Evolutionary conservation across 2,113 vertebrate species (phyloP), one percentile per base, ranked within the genome.

Genomic region (Malurus melanocephalus): DNA sequence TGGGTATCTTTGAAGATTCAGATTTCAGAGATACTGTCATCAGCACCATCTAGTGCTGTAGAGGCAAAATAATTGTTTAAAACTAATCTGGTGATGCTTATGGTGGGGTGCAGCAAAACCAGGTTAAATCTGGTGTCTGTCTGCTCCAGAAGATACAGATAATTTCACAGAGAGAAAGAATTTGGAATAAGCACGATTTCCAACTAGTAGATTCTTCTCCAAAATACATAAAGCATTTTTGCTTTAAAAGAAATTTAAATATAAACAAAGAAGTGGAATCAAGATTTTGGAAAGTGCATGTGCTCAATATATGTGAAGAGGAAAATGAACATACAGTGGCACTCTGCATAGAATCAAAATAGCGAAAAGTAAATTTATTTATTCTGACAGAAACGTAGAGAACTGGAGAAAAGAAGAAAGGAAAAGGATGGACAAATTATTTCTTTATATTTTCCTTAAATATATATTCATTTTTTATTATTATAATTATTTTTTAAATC

Each of bases 21-120:
- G 52, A 48, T 45, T 61, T 40, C 60, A 80, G 85, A 89, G 82
- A 56, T 45, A 48, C 74, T 94, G 89, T 69, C 93, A 87, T 94
- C 93, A 96, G 94, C 93, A 96, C 94, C 94, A 95, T 88, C 91
- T 96, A 96, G 94, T 94, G 94, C 93, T 93, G 72, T 4, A 6
- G 67, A 91, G 72, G 88, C 68, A 89, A 88, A 93, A 94, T n/a
- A 52, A 89, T 80, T 65, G 0, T 27, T 27, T 28, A 35, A 79
- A 82, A 62, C 11, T 53, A 73, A 42, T 26, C 22, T 67, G 42
- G 48, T 11, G 43, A 49, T 23, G n/a, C 46, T 45, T 30, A 43
- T 1, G 4, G 35, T 6, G 23, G 22, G 13, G 23, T 13, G 38
- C 27, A 87, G 56, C 13, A 71, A 85, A 42, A 49, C 40, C 12